phyloP scores from a whole-genome alignment of 2,113 vertebrate species.

The Dromiciops gliroides region DNA sequence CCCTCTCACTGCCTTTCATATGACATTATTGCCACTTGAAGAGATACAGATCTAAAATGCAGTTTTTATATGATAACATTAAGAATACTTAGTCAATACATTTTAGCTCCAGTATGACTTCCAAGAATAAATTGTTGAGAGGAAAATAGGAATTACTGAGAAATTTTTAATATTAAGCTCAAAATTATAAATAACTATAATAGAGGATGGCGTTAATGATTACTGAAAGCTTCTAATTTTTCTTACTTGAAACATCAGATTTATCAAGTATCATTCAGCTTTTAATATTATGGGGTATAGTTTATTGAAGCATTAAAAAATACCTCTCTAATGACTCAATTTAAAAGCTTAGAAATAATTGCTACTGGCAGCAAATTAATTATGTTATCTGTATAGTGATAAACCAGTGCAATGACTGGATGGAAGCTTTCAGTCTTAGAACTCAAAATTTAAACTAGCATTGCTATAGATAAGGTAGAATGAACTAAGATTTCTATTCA shows the following conservation, averaged over 20 bases:
- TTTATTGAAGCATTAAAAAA: neutral
- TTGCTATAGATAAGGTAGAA: neutral
- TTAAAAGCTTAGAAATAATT: neutral
- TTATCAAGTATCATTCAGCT: neutral
- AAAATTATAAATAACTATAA: neutral
- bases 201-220: neutral
- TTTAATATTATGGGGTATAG: neutral
- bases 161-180: neutral
- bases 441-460: neutral
- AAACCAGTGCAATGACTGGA: neutral
- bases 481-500: neutral
- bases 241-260: neutral
- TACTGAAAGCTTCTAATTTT: constrained; percentile 1
- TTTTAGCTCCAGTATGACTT: neutral
- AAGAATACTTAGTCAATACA: neutral
- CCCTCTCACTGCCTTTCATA: neutral
- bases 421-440: neutral
- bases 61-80: neutral
- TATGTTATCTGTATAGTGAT: neutral
- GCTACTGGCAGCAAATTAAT: neutral
- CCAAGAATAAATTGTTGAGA: neutral
- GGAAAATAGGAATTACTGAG: neutral
- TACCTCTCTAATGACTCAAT: neutral
- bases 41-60: neutral
- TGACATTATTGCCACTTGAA: neutral